Evolutionary conservation across 2,797 vertebrate genomes (phyloP).

Genomic region (Phataginus tetradactyla): DNA sequence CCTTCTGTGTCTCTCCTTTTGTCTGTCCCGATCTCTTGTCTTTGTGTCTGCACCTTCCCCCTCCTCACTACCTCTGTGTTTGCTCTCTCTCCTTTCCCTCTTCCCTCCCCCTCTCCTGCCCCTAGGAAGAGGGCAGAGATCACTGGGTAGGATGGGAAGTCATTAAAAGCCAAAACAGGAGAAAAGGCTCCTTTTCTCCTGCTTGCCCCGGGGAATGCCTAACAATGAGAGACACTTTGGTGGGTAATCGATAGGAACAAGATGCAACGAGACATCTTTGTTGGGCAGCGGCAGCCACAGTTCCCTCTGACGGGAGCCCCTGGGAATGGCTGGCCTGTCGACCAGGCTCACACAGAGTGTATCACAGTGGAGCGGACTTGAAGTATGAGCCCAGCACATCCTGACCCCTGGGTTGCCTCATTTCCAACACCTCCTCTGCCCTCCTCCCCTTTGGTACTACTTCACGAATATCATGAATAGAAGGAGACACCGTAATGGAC

Average conservation of each 20-base stretch:
- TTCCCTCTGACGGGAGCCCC: constrained; percentile 72
- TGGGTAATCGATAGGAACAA: constrained; percentile 86
- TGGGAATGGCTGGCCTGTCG: constrained; percentile 74
- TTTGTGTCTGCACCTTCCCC: constrained; percentile 29
- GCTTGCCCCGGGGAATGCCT: constrained; percentile 80
- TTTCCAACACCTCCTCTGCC: constrained; percentile 32
- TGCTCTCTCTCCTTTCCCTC: constrained; percentile 29
- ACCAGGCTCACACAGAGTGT: constrained; percentile 75
- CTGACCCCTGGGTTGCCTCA: constrained; percentile 14
- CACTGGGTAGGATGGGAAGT: constrained; percentile 81
- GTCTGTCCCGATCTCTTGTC: neutral
- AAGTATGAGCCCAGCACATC: constrained; percentile 46
- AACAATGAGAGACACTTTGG: constrained; percentile 84
- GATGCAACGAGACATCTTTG: constrained; percentile 84
- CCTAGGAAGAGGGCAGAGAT: constrained; percentile 77
- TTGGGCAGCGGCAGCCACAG: constrained; percentile 64
- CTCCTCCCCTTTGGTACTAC: neutral
- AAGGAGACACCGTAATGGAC: neutral
- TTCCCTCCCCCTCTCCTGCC: constrained; percentile 53
- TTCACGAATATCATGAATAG: constrained; percentile 44
- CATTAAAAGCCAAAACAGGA: constrained; percentile 75
- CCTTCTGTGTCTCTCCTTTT: neutral
- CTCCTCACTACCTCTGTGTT: neutral
- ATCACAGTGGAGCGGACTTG: constrained; percentile 46
- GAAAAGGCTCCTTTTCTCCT: constrained; percentile 74